Base-by-base conservation (phyloP, 2,888 invertebrate genomes). In the Eueremaeus valkanovi region DNA sequence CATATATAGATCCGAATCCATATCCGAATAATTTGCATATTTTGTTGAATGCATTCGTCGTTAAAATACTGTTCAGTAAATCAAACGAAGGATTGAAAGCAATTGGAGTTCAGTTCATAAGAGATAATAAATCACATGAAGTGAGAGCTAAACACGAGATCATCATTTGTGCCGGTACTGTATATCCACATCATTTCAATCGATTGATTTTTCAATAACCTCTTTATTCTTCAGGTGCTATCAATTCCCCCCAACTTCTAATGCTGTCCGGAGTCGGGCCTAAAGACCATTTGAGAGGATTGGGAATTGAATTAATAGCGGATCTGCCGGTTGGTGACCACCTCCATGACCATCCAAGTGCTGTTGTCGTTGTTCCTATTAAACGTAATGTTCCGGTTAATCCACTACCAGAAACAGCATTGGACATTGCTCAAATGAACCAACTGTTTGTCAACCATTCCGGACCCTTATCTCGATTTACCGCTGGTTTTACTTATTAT, bases 191-290 rank as follows among this genome's bases (percentile, higher is more conserved):
- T 40, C n/a, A n/a, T 11, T n/a, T 33, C 33, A 9, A 63, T 36
- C n/a, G n/a, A n/a, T n/a, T n/a, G n/a, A n/a, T n/a, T n/a, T n/a
- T n/a, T 58, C 29, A n/a, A n/a, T n/a, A n/a, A n/a, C n/a, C 6
- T 27, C 40, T 9, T 63, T 36, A n/a, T 51, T 16, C 8, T 21
- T 16, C 31, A 66, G 66, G 66, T 18, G 1, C 40, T 11, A 24
- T 24, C 11, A 21, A 24, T 36, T 92, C 95, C 0, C 93, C 98
- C 0, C 97, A 98, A 82, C 82, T 98, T 0, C 84, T 98, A 55
- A 93, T 96, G 93, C 83, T 98, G 0, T 94, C 94, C 9, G 97
- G 96, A 0, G 88, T 96, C 11, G 94, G 94, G 0, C 91, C 91
- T 42, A 87, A 87, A 2, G 13, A 24, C 2, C 68, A 68, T 33